Base-by-base conservation (phyloP, 2,888 invertebrate species). In the Melipona beecheii region DNA sequence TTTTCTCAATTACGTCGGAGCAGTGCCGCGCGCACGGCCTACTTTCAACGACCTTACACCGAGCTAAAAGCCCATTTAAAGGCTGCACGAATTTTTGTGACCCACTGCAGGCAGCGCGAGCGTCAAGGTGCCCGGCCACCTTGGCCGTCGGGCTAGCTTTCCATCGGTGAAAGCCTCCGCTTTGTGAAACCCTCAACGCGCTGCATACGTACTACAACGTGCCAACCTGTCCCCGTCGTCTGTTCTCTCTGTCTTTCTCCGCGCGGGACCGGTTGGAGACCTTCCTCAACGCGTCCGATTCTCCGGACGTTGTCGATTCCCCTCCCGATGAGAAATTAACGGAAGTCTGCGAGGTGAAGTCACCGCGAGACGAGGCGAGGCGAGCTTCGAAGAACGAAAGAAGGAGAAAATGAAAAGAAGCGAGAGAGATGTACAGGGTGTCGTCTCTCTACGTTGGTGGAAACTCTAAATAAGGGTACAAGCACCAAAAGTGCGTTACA, bases 111-210 rank as follows among this genome's bases (percentile, higher is more conserved):
- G 72, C 66, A 58, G 49, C 73, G 31, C 54, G 56, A 50, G 65
- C 69, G 68, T 73, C 80, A 72, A 75, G 62, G 75, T 65, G 76
- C 54, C 19, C 74, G 75, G 75, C 87, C 89, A 91, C 90, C 91
- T 91, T 91, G 91, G 91, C 90, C 92, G 90, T 89, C 91, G 91
- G 43, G 90, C 90, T 91, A 92, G 92, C 92, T 92, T 92, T 92
- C 91, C 91, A 89, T 86, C 90, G 91, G 92, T 91, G 92, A 92
- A 93, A 92, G 92, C 92, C 43, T 92, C 86, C 81, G 64, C 88
- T 89, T 87, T 83, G 88, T 84, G 87, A 89, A 87, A 89, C 87
- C 60, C 58, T 66, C 70, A 43, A 58, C 71, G 15, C 68, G 43
- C 64, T 52, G 68, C 60, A 54, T 68, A 76, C 62, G 43, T 9